Conservation (phyloP, 2,797 vertebrate species). For the Vespertilio murinus region DNA sequence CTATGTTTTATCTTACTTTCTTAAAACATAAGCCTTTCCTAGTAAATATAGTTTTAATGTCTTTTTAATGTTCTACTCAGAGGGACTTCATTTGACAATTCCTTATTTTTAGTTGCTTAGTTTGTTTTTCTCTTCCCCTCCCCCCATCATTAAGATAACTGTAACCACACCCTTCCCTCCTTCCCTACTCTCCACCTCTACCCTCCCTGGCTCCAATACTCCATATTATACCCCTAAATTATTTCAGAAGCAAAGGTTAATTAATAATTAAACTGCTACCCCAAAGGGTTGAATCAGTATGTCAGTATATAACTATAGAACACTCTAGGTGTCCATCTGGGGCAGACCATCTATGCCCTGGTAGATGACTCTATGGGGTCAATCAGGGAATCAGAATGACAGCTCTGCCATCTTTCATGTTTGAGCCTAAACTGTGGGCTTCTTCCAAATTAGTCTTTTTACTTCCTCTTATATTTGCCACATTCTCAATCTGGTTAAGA, state of each 20-base stretch:
- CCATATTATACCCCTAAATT: background rate
- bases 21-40: background rate
- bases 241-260: background rate
- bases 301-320: background rate
- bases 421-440: background rate
- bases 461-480: background rate
- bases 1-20: slow-evolving; percentile 6
- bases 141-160: background rate
- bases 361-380: background rate
- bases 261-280: background rate
- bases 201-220: background rate
- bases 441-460: background rate
- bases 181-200: too few relatives aligned
- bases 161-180: background rate
- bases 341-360: accelerated
- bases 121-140: background rate
- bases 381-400: background rate
- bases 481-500: background rate
- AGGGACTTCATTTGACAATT: background rate
- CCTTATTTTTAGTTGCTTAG: background rate
- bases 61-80: background rate
- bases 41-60: background rate
- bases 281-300: background rate
- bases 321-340: accelerated
- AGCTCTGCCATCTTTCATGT: background rate